Evolutionary conservation across 2,797 vertebrate genomes (phyloP).

Genomic region (Gallirallus australis): DNA sequence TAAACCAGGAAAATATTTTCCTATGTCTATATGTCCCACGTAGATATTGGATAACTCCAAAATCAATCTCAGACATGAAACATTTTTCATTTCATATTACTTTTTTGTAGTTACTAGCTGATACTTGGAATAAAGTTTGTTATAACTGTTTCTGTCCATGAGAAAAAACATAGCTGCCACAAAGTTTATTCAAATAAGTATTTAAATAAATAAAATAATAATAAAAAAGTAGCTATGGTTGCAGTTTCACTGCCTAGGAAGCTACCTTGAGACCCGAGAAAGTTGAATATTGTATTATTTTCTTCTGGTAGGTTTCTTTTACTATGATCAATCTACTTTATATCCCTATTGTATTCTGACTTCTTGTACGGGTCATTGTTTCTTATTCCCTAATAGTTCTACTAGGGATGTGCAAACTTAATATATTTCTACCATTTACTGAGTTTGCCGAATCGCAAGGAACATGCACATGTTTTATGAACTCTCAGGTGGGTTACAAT

Average conservation of each 20-base stretch:
- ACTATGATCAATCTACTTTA: slow-evolving; percentile 23
- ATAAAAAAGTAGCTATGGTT: not conserved
- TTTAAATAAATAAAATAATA: not conserved
- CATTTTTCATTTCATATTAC: not conserved
- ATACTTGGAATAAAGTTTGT: not conserved
- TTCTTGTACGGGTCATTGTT: slow-evolving; percentile 9
- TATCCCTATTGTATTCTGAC: slow-evolving; percentile 15
- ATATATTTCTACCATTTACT: slow-evolving; percentile 42
- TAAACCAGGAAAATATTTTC: not conserved
- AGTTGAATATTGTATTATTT: not conserved
- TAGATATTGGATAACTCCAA: not conserved
- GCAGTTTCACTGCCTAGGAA: not conserved
- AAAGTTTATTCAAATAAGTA: not conserved
- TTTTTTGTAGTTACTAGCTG: not conserved
- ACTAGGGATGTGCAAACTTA: slow-evolving; percentile 13
- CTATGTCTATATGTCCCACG: fast-evolving
- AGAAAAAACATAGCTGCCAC: not conserved
- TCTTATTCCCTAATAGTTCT: slow-evolving; percentile 31
- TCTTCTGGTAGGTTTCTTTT: slow-evolving; percentile 20
- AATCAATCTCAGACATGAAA: not conserved
- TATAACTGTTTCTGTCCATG: not conserved
- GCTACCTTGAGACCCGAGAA: not conserved
- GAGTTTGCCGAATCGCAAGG: not conserved
- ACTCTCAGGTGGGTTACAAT: slow-evolving; percentile 7
- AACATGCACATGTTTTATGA: slow-evolving; percentile 34